Evolutionary conservation across 2,888 invertebrate species (phyloP).

Genomic region (Micoletzkya japonica): DNA sequence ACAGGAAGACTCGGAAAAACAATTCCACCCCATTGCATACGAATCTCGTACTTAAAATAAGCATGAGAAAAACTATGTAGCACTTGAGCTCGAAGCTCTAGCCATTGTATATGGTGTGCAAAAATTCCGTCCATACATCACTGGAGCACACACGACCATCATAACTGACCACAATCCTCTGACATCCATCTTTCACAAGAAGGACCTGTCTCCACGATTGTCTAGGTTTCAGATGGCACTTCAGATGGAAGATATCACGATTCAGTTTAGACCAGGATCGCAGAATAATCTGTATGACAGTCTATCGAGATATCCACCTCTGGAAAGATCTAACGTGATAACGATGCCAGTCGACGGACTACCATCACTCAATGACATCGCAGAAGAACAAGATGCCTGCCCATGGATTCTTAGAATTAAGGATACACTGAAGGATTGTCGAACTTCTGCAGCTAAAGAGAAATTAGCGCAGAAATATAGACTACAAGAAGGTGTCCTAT

Average conservation of each 20-base stretch:
- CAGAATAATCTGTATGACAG: constrained; percentile 37
- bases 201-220: constrained; percentile 32
- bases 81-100: constrained; percentile 34
- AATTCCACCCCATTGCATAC: constrained; percentile 33
- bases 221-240: constrained; percentile 34
- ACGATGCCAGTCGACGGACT: not conserved
- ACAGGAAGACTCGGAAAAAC: no score
- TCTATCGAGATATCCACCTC: constrained; percentile 33
- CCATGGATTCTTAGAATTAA: not conserved
- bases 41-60: constrained; percentile 24
- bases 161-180: constrained; percentile 35
- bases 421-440: not conserved
- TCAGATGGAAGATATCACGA: constrained; percentile 34
- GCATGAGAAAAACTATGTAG: constrained; percentile 30
- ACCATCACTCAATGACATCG: not conserved
- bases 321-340: not conserved
- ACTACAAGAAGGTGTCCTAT: not conserved
- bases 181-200: constrained; percentile 23
- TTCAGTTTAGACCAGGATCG: constrained; percentile 38
- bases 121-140: constrained; percentile 32
- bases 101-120: constrained; percentile 29
- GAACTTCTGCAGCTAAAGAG: not conserved
- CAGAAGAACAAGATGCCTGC: not conserved
- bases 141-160: constrained; percentile 26
- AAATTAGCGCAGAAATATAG: not conserved